These are phyloP conservation scores for Argynnis bischoffii DNA, from an alignment of 2,888 invertebrate species.

Conservation along the genomic window DNA sequence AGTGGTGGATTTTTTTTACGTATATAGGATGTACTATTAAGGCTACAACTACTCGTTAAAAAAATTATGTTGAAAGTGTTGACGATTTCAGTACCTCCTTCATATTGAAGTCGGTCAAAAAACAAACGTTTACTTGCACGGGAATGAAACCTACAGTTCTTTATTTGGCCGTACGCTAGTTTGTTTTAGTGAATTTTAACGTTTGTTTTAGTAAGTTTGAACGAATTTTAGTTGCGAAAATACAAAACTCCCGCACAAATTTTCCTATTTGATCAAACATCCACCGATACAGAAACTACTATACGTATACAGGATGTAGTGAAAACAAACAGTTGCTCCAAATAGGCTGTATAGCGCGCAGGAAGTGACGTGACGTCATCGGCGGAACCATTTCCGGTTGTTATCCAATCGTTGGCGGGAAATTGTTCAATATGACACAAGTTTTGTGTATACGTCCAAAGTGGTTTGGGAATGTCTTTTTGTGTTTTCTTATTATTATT, in stretches of 20 bases:
- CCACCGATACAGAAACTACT: constrained; percentile 10
- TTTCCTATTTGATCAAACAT: constrained; percentile 16
- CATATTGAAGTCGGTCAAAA: no score
- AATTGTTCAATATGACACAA: constrained; percentile 49
- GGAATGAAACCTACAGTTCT: no score
- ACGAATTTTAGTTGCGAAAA: constrained; percentile 10
- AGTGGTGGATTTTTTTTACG: no score
- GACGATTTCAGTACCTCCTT: no score
- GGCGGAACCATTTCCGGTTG: constrained; percentile 63
- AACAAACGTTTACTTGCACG: no score
- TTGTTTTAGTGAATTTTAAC: background rate
- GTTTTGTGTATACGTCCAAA: constrained; percentile 24
- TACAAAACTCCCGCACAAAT: constrained; percentile 8
- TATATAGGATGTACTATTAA: no score
- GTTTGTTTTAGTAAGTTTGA: background rate
- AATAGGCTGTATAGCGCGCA: constrained; percentile 45
- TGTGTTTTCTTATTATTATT: background rate
- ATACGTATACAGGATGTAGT: constrained; percentile 25
- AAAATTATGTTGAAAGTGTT: no score
- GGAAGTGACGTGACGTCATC: constrained; percentile 61
- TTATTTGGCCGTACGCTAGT: no score
- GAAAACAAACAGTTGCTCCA: constrained; percentile 37
- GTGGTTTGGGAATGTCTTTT: constrained; percentile 20
- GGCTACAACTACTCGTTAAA: no score
- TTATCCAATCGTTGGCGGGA: constrained; percentile 65